Evolutionary conservation across 1,140 invertebrate species (phyloP).

Genomic region (Zaprionus nigranus): DNA sequence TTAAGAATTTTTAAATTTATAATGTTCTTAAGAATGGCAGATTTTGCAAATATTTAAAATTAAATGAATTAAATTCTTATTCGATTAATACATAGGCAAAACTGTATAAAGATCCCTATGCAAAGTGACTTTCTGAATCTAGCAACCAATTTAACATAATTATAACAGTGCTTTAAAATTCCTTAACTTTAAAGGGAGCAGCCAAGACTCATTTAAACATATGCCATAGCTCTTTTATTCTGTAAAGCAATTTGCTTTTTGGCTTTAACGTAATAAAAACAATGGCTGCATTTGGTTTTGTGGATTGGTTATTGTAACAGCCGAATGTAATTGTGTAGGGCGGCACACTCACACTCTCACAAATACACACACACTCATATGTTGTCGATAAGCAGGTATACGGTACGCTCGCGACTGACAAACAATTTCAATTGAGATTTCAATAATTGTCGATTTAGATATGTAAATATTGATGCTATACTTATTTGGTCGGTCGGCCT

Average conservation of each 20-base stretch:
- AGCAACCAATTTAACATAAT: too few relatives aligned
- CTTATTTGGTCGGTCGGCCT: conserved; percentile 61
- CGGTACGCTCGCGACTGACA: conserved; percentile 38
- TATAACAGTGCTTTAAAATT: too few relatives aligned
- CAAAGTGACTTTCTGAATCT: too few relatives aligned
- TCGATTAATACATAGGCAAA: too few relatives aligned
- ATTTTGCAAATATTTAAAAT: too few relatives aligned
- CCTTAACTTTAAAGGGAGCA: too few relatives aligned
- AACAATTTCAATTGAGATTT: conserved; percentile 83
- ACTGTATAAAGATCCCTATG: too few relatives aligned
- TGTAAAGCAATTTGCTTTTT: conserved; percentile 33
- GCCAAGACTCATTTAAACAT: background rate
- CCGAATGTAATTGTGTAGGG: background rate
- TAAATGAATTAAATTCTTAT: too few relatives aligned
- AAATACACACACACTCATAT: conserved; percentile 4
- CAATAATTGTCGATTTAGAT: conserved; percentile 83
- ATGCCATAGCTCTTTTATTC: background rate
- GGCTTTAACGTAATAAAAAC: conserved; percentile 21
- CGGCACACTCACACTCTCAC: background rate
- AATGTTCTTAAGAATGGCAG: too few relatives aligned
- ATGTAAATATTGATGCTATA: conserved; percentile 81
- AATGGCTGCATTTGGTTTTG: conserved; percentile 16
- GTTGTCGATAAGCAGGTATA: conserved; percentile 23
- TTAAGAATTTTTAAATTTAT: too few relatives aligned
- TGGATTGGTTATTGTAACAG: conserved; percentile 29